Conservation (phyloP, 2,797 vertebrate genomes). For the Enteromius trimaculatus region DNA sequence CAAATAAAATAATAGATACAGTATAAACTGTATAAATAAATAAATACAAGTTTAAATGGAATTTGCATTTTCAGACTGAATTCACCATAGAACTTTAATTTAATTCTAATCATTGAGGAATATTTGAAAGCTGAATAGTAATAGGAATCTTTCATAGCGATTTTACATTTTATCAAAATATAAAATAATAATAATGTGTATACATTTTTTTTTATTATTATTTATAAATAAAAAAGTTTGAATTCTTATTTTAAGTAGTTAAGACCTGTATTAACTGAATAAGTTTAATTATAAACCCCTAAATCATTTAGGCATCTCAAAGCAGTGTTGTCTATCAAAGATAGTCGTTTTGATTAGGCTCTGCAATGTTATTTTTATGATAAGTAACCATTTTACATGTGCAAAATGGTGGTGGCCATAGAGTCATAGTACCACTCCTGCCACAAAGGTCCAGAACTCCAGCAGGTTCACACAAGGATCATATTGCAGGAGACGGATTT, state of each 20-base stretch:
- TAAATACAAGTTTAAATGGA: background rate
- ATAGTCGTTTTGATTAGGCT: constrained; percentile 12
- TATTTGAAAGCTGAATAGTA: background rate
- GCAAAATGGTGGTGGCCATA: constrained; percentile 18
- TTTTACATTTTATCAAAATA: background rate
- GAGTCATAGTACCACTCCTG: constrained; percentile 18
- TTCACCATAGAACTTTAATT: background rate
- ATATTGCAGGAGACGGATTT: constrained; percentile 51
- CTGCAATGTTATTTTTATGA: constrained; percentile 37
- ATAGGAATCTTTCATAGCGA: background rate
- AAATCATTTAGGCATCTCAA: background rate
- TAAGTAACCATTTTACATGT: constrained; percentile 13
- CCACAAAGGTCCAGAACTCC: constrained; percentile 23
- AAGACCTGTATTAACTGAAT: background rate
- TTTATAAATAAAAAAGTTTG: background rate
- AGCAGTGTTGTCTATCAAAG: background rate
- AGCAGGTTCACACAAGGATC: constrained; percentile 60
- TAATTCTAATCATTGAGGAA: background rate
- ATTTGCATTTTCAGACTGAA: background rate
- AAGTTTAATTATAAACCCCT: background rate
- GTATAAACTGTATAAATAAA: background rate
- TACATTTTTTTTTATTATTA: background rate
- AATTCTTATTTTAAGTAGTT: background rate
- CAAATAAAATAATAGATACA: background rate
- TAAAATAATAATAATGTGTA: background rate